Conservation (phyloP, 1,140 invertebrate species). For the Diabrotica virgifera region DNA sequence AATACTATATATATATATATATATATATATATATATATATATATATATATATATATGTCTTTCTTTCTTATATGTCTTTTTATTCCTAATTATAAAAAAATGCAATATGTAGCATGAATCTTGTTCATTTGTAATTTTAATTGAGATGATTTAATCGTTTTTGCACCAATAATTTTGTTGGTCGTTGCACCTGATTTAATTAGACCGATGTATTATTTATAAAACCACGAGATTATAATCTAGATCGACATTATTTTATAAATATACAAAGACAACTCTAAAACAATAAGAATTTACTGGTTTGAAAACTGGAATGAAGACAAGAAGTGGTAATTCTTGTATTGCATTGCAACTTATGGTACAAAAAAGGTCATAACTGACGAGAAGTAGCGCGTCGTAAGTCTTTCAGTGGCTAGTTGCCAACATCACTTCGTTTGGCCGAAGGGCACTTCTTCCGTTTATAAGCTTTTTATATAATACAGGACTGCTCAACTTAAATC, state of each 20-base stretch:
- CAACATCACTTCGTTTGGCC: slow-evolving; percentile 18
- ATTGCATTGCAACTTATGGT: slow-evolving; percentile 28
- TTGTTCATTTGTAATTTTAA: too few relatives aligned
- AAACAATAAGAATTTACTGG: slow-evolving; percentile 37
- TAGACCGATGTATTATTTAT: slow-evolving; percentile 16
- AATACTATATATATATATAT: too few relatives aligned
- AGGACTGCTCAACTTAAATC: neutral
- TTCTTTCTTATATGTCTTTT: too few relatives aligned
- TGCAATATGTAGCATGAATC: too few relatives aligned
- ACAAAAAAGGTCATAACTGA: slow-evolving; percentile 32
- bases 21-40: too few relatives aligned
- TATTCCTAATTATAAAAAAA: too few relatives aligned
- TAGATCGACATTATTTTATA: slow-evolving; percentile 9
- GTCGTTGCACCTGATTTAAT: slow-evolving; percentile 8
- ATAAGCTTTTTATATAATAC: slow-evolving; percentile 17
- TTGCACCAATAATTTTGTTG: neutral
- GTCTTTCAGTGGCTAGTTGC: slow-evolving; percentile 20
- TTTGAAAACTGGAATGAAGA: slow-evolving; percentile 32
- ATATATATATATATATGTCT: too few relatives aligned
- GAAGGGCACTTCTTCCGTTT: slow-evolving; percentile 14
- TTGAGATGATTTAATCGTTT: neutral
- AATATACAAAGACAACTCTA: slow-evolving; percentile 12
- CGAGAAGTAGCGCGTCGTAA: slow-evolving; percentile 28
- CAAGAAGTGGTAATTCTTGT: slow-evolving; percentile 38
- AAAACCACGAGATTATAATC: slow-evolving; percentile 3